Evolutionary conservation across 2,888 invertebrate genomes (phyloP), one percentile per base, ranked within the genome.

Genomic region (Netelia melanura): DNA sequence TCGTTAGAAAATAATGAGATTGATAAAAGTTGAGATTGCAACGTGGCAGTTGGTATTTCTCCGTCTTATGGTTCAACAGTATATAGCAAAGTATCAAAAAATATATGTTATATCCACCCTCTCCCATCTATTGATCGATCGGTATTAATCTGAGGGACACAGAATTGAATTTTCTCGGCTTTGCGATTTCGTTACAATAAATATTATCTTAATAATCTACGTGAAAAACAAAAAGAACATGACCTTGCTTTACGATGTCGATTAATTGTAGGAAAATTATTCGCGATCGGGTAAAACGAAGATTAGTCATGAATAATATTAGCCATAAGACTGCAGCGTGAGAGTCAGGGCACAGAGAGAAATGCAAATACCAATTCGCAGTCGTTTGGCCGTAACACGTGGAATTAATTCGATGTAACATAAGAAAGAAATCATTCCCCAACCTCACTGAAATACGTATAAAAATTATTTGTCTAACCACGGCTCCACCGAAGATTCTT

Each of bases 11-110:
- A 62, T 11, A 17, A 77, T 54, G 10, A 70, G 48, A 48, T 48
- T 14, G 48, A 48, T 8, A 48, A 10, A 14, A 48, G 48, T 48
- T 48, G 14, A 0, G 3, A 44, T 44, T 11, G 23, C 9, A 68
- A 65, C 17, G 14, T 30, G 30, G 56, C 54, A 30, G 56, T 65
- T 72, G 17, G 14, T 68, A 48, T 68, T 79, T 68, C 44, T 64
- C 70, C 48, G 38, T 61, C 58, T 38, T 61, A 62, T 67, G 61
- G 30, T 54, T 64, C 65, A 83, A 61, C 14, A 58, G 17, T 58
- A 58, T 82, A 82, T 82, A 85, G 85, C 85, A 85, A 85, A 85
- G 85, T 85, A 82, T 85, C 79, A 85, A 85, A 85, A 85, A 79
- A 85, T 85, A 82, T 79, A 71, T 79, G 52, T 79, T 58, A 58